Conservation (phyloP, 2,888 invertebrate species). For the Erynnis tages region DNA sequence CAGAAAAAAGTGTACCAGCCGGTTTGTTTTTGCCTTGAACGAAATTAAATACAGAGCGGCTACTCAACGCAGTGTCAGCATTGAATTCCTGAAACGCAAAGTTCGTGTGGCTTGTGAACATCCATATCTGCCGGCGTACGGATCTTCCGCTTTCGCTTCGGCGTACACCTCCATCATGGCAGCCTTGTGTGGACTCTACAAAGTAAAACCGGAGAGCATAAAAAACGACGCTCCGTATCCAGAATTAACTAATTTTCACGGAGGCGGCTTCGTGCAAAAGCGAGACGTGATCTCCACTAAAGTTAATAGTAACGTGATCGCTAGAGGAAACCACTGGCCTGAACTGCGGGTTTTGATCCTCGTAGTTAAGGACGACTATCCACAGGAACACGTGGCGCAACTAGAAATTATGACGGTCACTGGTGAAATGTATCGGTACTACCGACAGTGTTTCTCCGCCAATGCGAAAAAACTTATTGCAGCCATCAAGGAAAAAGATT, state of each 20-base stretch:
- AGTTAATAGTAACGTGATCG: constrained; percentile 9
- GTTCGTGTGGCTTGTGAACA: constrained; percentile 18
- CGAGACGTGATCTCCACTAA: not conserved
- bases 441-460: not conserved
- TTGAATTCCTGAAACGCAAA: constrained; percentile 13
- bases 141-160: constrained; percentile 8
- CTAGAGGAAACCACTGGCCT: constrained; percentile 16
- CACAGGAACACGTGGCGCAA: not conserved
- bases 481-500: constrained; percentile 9
- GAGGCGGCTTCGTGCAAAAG: constrained; percentile 6
- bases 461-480: not conserved
- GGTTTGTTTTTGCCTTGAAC: constrained; percentile 3
- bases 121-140: constrained; percentile 3
- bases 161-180: constrained; percentile 4
- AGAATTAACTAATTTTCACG: not conserved
- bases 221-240: not conserved
- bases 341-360: constrained; percentile 12
- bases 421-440: too few relatives aligned
- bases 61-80: constrained; percentile 11
- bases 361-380: not conserved
- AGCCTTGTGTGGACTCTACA: constrained; percentile 12
- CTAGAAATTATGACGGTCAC: too few relatives aligned
- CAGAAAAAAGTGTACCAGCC: not conserved
- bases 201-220: not conserved
- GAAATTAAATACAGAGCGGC: constrained; percentile 21